phyloP scores from a whole-genome alignment of 2,888 invertebrate species.

The Macrosiphum euphorbiae region DNA sequence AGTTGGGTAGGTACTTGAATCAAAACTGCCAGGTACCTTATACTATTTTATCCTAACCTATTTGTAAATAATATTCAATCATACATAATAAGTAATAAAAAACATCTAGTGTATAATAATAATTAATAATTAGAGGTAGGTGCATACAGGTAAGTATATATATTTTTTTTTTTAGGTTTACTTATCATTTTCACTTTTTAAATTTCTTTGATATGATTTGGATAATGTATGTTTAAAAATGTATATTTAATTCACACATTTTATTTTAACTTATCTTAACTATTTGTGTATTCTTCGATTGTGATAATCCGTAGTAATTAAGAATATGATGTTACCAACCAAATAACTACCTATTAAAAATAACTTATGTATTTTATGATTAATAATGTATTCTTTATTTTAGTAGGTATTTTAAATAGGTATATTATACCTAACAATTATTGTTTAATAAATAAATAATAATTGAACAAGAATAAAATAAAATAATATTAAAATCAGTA shows the following conservation, averaged over 20 bases:
- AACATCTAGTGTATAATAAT: neutral
- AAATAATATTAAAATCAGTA: neutral
- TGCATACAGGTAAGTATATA: neutral
- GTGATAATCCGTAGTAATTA: too few relatives aligned
- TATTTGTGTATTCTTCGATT: too few relatives aligned
- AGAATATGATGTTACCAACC: neutral
- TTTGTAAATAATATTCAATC: neutral
- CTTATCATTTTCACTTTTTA: neutral
- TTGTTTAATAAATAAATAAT: neutral
- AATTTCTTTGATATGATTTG: neutral
- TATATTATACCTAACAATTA: neutral
- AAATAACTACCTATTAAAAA: neutral
- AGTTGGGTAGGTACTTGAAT: neutral
- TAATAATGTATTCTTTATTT: neutral
- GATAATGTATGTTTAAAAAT: neutral
- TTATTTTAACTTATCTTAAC: neutral
- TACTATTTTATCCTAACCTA: neutral
- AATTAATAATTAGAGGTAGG: neutral
- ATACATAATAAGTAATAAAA: neutral
- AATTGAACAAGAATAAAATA: neutral
- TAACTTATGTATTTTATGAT: neutral
- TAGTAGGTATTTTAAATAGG: neutral
- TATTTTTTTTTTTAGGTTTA: neutral
- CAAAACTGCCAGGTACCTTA: neutral
- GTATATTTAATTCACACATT: neutral